Evolutionary conservation across 2,113 vertebrate genomes (phyloP).

Genomic region (Chauna torquata): DNA sequence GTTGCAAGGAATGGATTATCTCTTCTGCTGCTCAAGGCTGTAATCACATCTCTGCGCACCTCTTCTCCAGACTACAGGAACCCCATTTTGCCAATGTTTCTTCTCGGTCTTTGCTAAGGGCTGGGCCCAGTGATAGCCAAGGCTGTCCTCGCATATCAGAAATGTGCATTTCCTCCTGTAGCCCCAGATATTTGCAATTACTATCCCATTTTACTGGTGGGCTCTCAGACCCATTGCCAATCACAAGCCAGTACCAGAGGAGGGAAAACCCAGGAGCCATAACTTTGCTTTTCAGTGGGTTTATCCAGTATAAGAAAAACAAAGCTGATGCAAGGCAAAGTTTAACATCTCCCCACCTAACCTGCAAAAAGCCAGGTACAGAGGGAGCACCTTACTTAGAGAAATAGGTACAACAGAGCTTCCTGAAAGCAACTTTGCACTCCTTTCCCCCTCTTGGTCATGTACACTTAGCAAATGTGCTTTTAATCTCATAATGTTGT

Average conservation of each 20-base stretch:
- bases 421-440: not conserved
- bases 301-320: not conserved
- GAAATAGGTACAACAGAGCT: not conserved
- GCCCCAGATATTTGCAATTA: not conserved
- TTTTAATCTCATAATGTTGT: conserved; percentile 45
- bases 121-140: accelerated
- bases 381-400: not conserved
- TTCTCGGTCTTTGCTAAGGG: not conserved
- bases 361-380: not conserved
- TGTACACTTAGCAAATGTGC: conserved; percentile 23
- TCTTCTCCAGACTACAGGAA: not conserved
- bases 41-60: not conserved
- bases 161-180: not conserved
- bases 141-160: not conserved
- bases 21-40: not conserved
- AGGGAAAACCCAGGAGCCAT: not conserved
- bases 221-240: not conserved
- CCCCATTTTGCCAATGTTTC: not conserved
- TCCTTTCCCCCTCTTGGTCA: not conserved
- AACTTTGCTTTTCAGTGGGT: not conserved
- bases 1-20: not conserved
- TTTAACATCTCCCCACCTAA: not conserved
- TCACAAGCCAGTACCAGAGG: not conserved
- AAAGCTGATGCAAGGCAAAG: not conserved
- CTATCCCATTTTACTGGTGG: not conserved